These are phyloP conservation scores for Idaea aversata DNA, from an alignment of 2,888 invertebrate species.

Conservation along the genomic window DNA sequence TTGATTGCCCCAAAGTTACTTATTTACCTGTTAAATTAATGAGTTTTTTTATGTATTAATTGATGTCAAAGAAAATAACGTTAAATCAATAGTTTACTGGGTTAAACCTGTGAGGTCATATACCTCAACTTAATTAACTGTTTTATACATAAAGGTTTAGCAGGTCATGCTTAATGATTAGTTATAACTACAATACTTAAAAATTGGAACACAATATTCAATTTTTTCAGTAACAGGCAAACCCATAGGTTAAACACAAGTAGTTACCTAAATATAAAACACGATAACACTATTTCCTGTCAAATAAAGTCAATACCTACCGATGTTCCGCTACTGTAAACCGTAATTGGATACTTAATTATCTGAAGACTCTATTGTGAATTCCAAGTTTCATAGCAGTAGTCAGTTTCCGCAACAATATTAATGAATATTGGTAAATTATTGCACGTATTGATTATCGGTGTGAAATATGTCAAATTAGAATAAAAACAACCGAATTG, in stretches of 20 bases:
- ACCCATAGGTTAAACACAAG: constrained; percentile 13
- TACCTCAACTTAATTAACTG: not conserved
- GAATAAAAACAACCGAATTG: constrained; percentile 9
- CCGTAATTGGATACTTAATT: not conserved
- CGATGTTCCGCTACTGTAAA: constrained; percentile 34
- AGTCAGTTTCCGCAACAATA: constrained; percentile 27
- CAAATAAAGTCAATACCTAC: constrained; percentile 21
- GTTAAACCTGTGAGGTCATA: not conserved
- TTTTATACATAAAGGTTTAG: not conserved
- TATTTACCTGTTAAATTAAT: not conserved
- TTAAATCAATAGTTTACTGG: not conserved
- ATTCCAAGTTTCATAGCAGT: constrained; percentile 29
- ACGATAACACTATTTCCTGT: constrained; percentile 44
- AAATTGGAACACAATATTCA: constrained; percentile 18
- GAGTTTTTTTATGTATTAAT: not conserved
- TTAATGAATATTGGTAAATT: constrained; percentile 17
- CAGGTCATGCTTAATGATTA: not conserved
- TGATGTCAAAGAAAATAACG: not conserved
- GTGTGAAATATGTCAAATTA: constrained; percentile 3
- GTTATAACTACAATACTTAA: not conserved
- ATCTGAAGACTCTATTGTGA: constrained; percentile 19
- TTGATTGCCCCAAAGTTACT: no score
- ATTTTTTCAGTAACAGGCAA: constrained; percentile 17
- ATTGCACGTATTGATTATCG: not conserved
- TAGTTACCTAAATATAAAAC: constrained; percentile 25